These are phyloP conservation scores for Pogona vitticeps DNA, from an alignment of 2,113 vertebrate genomes.

Conservation along the genomic window DNA sequence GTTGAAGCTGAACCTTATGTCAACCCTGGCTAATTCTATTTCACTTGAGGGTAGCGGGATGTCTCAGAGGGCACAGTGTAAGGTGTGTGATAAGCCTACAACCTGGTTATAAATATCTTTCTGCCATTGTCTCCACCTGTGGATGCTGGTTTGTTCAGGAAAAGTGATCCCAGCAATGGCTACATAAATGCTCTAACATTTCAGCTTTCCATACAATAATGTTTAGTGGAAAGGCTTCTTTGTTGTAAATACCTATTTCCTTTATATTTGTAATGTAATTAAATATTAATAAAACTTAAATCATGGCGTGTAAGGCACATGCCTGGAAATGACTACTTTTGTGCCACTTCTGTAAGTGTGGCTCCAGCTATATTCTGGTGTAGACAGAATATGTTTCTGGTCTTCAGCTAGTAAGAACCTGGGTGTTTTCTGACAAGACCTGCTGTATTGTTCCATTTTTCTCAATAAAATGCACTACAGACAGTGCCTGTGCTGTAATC, in stretches of 20 bases:
- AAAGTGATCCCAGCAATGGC: too few species aligned
- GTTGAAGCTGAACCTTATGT: too few species aligned
- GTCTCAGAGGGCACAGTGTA: too few species aligned
- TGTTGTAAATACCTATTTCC: slow-evolving; percentile 10
- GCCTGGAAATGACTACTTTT: slow-evolving; percentile 29
- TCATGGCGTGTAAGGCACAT: slow-evolving; percentile 25
- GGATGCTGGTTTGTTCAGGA: too few species aligned
- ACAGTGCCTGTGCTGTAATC: slow-evolving; percentile 42
- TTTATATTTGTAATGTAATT: slow-evolving; percentile 52
- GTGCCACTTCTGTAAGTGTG: slow-evolving; percentile 31
- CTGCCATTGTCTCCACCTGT: too few species aligned
- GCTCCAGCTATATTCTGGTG: slow-evolving; percentile 52
- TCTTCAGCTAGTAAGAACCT: slow-evolving; percentile 51
- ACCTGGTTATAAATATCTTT: too few species aligned
- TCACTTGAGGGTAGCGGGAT: too few species aligned
- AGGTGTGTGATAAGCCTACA: too few species aligned
- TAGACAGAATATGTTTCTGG: slow-evolving; percentile 55
- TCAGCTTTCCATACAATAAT: slow-evolving; percentile 5
- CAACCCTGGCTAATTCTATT: too few species aligned
- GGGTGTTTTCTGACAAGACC: slow-evolving; percentile 48
- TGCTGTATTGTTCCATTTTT: slow-evolving; percentile 48
- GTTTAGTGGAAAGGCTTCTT: slow-evolving; percentile 7
- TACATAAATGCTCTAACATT: too few species aligned
- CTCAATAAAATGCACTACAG: slow-evolving; percentile 58
- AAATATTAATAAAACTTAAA: slow-evolving; percentile 59